These are phyloP conservation scores for Pocillopora grandis DNA, from an alignment of 92 coral and sea anemone species.

Conservation along the genomic window DNA sequence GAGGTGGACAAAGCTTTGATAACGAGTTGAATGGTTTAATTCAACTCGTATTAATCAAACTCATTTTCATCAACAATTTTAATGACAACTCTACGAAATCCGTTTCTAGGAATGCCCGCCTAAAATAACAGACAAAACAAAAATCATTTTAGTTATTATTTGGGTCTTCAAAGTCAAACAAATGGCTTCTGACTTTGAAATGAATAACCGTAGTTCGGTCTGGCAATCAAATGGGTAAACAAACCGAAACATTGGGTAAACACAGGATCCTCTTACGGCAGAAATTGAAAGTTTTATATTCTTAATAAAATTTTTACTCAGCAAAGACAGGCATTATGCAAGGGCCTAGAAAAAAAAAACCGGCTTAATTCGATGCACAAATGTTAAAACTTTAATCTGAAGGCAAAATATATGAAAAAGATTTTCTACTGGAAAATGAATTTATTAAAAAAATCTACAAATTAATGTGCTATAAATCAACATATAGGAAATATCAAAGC, in stretches of 20 bases:
- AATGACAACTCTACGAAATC: neutral
- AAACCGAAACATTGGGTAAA: conserved; percentile 7
- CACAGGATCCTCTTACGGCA: neutral
- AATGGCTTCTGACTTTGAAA: neutral
- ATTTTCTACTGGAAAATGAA: neutral
- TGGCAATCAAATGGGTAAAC: conserved; percentile 12
- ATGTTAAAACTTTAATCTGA: neutral
- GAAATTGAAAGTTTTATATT: neutral
- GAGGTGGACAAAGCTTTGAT: conserved; percentile 9
- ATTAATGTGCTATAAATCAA: conserved; percentile 6
- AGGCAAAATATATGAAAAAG: neutral
- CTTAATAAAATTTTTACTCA: neutral
- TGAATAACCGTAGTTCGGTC: neutral
- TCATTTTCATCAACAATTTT: neutral
- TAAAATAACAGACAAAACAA: too few species aligned
- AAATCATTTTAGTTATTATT: neutral
- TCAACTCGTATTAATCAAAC: neutral
- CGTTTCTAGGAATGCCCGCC: neutral
- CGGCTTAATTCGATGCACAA: neutral
- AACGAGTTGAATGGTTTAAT: conserved; percentile 10
- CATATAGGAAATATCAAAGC: conserved; percentile 13
- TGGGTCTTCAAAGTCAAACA: neutral
- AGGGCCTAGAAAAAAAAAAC: neutral
- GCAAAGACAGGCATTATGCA: neutral
- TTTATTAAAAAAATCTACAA: neutral